phyloP scores from a whole-genome alignment of 2,797 vertebrate species.

The Micrastur ruficollis region DNA sequence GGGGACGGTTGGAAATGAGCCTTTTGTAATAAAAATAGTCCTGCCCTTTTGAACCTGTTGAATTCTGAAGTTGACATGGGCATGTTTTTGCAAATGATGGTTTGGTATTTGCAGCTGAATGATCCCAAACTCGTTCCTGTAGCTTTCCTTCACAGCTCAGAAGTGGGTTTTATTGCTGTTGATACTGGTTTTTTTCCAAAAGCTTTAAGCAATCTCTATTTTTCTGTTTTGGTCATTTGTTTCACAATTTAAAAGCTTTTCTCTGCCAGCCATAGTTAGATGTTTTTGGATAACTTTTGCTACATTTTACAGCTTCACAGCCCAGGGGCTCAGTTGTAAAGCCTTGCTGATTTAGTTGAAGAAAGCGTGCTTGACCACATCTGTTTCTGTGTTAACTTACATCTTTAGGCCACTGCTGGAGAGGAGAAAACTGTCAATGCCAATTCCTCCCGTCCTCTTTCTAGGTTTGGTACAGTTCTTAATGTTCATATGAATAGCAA shows the following conservation, averaged over 20 bases:
- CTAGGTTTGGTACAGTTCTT: background rate
- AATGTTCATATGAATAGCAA: background rate
- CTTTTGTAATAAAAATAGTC: background rate
- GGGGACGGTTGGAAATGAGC: background rate
- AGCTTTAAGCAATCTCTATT: background rate
- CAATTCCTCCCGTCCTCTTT: background rate
- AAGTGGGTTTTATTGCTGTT: background rate
- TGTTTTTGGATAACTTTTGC: background rate
- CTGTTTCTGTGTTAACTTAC: background rate
- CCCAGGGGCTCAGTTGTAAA: background rate
- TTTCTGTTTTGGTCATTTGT: background rate
- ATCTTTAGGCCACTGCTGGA: background rate
- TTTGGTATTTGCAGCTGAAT: background rate
- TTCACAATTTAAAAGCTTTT: background rate
- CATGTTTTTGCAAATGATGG: background rate
- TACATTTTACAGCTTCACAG: background rate
- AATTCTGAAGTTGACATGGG: background rate
- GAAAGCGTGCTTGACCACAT: background rate
- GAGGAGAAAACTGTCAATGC: background rate
- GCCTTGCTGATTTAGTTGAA: background rate
- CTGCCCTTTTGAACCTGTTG: slow-evolving; percentile 30
- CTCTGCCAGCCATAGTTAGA: background rate
- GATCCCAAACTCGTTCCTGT: background rate
- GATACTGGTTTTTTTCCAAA: background rate
- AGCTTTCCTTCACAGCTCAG: background rate